phyloP scores from a whole-genome alignment of 2,113 vertebrate species.

The Otis tarda region DNA sequence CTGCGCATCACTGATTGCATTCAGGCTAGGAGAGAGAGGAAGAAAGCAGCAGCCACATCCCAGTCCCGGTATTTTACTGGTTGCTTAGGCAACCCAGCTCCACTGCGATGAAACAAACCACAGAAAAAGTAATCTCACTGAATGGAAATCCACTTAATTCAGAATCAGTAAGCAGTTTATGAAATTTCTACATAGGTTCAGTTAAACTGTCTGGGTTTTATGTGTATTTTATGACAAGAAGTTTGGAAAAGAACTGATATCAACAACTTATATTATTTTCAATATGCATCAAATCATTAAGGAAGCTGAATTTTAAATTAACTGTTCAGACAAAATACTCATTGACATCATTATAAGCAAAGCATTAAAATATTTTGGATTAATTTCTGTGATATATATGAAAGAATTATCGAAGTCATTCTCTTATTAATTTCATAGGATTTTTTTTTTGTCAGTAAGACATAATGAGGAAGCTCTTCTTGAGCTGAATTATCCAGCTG shows the following conservation, averaged over 20 bases:
- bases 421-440: not conserved
- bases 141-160: constrained; percentile 28
- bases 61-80: not conserved
- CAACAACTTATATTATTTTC: not conserved
- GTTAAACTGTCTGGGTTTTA: not conserved
- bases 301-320: not conserved
- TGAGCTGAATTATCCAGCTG: not conserved
- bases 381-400: not conserved
- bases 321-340: not conserved
- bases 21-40: not conserved
- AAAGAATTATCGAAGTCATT: not conserved
- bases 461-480: not conserved
- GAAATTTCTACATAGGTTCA: not conserved
- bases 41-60: not conserved
- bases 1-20: not conserved
- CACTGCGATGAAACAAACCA: not conserved
- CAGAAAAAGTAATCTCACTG: constrained; percentile 2
- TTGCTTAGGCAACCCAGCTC: constrained; percentile 57
- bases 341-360: not conserved
- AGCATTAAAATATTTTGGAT: not conserved
- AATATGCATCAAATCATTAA: not conserved
- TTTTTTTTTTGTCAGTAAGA: not conserved
- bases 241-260: not conserved
- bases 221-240: not conserved
- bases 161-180: not conserved